Conservation (phyloP, 2,113 vertebrate species). For the Corydoras maculifer region DNA sequence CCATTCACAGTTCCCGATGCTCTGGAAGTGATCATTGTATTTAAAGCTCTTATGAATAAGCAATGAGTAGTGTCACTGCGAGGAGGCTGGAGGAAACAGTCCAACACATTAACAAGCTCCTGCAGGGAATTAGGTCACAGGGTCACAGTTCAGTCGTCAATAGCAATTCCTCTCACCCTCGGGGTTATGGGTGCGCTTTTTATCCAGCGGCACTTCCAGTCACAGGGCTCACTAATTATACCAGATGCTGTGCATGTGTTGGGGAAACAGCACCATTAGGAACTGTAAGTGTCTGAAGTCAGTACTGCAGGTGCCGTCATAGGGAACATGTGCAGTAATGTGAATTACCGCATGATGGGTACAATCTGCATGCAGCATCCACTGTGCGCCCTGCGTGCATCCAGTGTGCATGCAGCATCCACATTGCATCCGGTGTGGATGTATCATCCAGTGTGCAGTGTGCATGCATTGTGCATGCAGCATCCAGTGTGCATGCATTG, state of each 20-base stretch:
- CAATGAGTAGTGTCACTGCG: not conserved
- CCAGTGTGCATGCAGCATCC: no score
- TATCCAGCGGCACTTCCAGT: slow-evolving; percentile 30
- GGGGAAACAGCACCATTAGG: slow-evolving; percentile 43
- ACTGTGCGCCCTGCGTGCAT: no score
- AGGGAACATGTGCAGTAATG: not conserved
- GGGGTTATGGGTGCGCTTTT: slow-evolving; percentile 16
- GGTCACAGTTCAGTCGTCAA: slow-evolving; percentile 35
- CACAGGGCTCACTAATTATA: slow-evolving; percentile 54
- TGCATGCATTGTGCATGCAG: no score
- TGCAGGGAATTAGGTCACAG: slow-evolving; percentile 55
- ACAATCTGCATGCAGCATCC: no score
- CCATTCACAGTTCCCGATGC: not conserved
- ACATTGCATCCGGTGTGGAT: no score
- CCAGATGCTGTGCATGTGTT: slow-evolving; percentile 44
- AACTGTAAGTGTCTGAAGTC: slow-evolving; percentile 13
- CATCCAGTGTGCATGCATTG: no score
- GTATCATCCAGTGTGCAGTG: no score
- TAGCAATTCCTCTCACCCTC: slow-evolving; percentile 38
- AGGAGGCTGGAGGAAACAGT: slow-evolving; percentile 48
- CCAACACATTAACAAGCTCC: slow-evolving; percentile 48
- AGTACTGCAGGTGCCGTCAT: slow-evolving; percentile 20
- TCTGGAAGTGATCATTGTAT: slow-evolving; percentile 8
- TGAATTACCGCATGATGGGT: no score
- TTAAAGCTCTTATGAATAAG: slow-evolving; percentile 17